Conservation (phyloP, 1,140 invertebrate genomes). For the Doryteuthis pealeii region DNA sequence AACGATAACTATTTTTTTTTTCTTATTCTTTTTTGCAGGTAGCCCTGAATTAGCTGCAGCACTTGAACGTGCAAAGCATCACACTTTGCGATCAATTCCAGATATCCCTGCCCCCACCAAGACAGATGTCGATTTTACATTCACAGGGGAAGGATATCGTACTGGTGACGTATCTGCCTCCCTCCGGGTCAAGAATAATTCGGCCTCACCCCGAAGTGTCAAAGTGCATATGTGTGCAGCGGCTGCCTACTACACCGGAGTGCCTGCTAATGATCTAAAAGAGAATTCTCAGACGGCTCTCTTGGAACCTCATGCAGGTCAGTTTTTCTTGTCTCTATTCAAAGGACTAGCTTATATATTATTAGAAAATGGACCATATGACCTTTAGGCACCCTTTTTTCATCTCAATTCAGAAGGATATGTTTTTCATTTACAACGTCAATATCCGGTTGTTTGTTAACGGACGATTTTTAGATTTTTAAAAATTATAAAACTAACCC, state of each 20-base stretch:
- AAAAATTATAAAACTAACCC: too few species aligned
- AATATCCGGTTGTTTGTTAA: too few species aligned
- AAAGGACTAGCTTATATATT: too few species aligned
- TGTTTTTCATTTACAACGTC: too few species aligned
- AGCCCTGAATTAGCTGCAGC: constrained; percentile 32
- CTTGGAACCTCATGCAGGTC: constrained; percentile 44
- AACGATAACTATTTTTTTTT: not conserved
- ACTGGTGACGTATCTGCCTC: constrained; percentile 37
- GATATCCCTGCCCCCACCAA: constrained; percentile 17
- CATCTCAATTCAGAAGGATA: too few species aligned
- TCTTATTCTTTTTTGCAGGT: constrained; percentile 25
- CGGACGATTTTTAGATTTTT: too few species aligned
- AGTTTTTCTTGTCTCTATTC: not conserved
- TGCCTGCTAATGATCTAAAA: constrained; percentile 44
- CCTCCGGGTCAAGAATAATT: constrained; percentile 39
- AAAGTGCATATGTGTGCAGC: constrained; percentile 39
- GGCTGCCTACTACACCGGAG: constrained; percentile 49
- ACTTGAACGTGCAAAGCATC: constrained; percentile 29
- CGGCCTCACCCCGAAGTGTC: constrained; percentile 33
- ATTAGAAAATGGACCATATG: too few species aligned
- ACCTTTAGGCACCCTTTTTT: too few species aligned
- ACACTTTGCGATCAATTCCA: constrained; percentile 31
- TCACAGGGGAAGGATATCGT: constrained; percentile 36
- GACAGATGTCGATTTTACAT: constrained; percentile 41
- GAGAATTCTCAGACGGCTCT: constrained; percentile 31